Conservation (phyloP, 2,888 invertebrate genomes). For the Hirudinaria manillensis region DNA sequence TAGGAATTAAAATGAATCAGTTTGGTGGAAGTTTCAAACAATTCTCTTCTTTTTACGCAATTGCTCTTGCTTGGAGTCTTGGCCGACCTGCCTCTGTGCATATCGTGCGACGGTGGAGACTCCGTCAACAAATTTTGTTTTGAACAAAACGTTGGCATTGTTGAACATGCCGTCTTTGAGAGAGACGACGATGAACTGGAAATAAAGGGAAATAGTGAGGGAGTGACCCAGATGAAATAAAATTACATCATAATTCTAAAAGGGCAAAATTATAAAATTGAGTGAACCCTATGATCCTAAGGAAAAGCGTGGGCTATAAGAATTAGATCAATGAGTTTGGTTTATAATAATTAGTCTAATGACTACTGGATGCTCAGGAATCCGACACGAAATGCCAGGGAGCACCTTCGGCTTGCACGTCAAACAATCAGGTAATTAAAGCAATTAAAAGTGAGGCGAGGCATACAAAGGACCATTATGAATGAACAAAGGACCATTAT, state of each 20-base stretch:
- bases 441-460: no score
- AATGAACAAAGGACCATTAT: no score
- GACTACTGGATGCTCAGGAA: no score
- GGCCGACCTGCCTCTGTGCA: slow-evolving; percentile 41
- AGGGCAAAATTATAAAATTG: no score
- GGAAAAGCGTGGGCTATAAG: background rate
- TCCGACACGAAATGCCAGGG: no score
- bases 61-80: background rate
- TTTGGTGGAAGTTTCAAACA: slow-evolving; percentile 4
- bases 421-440: no score
- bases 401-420: no score
- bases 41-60: background rate
- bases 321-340: background rate
- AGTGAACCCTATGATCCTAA: no score
- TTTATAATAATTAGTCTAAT: no score
- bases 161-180: slow-evolving; percentile 99
- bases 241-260: no score
- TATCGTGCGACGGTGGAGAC: slow-evolving; percentile 72
- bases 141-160: slow-evolving; percentile 93
- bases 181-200: slow-evolving; percentile 91
- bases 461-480: no score
- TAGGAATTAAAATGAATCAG: no score
- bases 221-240: background rate
- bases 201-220: slow-evolving; percentile 40
- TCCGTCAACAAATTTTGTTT: slow-evolving; percentile 88